Conservation (phyloP, 2,113 vertebrate species). For the Leptosomus discolor region DNA sequence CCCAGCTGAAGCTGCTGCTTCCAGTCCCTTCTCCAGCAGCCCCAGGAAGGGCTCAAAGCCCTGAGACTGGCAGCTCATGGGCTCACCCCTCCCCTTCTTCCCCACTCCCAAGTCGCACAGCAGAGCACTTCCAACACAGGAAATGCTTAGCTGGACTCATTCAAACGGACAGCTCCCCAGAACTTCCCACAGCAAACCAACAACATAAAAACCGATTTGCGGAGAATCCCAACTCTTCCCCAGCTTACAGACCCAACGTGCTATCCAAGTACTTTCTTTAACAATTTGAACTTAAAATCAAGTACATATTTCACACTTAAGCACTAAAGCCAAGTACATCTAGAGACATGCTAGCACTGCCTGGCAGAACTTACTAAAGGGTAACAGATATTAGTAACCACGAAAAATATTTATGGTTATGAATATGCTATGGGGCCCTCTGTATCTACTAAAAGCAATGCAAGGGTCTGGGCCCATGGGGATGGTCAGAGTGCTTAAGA, state of each 20-base stretch:
- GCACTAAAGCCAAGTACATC: not conserved
- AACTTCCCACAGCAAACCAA: not conserved
- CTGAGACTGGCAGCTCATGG: rapidly evolving
- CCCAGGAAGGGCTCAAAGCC: not conserved
- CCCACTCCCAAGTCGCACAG: not conserved
- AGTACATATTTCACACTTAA: not conserved
- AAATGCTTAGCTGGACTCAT: not conserved
- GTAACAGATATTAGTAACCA: too few species aligned
- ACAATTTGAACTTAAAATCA: not conserved
- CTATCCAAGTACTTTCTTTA: not conserved
- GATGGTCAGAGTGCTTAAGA: not conserved
- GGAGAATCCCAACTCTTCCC: not conserved
- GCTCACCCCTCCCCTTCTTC: not conserved
- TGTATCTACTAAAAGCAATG: not conserved
- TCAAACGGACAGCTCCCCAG: not conserved
- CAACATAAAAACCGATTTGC: not conserved
- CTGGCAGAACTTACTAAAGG: not conserved
- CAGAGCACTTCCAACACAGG: not conserved
- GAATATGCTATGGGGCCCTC: not conserved
- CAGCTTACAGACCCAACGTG: not conserved
- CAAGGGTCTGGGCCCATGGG: too few species aligned
- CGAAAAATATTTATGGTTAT: not conserved
- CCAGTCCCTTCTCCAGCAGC: not conserved
- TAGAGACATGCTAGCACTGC: not conserved
- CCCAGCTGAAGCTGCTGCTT: not conserved